phyloP scores from a whole-genome alignment of 2,797 vertebrate species.

The Malacoraja senta region DNA sequence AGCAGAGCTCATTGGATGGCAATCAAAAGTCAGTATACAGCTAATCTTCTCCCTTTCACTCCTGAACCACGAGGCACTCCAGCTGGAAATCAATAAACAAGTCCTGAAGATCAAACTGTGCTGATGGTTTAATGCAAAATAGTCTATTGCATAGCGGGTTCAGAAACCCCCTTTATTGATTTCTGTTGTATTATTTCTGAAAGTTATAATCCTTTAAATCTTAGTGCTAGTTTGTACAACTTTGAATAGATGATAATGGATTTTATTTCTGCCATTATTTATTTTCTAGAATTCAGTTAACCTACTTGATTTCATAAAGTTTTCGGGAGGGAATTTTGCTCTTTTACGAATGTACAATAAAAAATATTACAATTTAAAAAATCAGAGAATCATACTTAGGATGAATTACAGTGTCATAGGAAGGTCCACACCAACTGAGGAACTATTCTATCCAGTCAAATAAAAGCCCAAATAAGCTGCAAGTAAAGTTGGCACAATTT shows the following conservation, averaged over 20 bases:
- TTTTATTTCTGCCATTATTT: not conserved
- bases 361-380: not conserved
- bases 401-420: not conserved
- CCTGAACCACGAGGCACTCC: not conserved
- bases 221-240: not conserved
- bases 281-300: not conserved
- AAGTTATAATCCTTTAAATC: not conserved
- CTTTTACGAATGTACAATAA: not conserved
- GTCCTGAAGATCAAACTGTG: not conserved
- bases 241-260: not conserved
- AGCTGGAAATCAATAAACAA: not conserved
- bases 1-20: not conserved
- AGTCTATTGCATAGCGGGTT: not conserved
- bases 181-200: not conserved
- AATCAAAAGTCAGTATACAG: not conserved
- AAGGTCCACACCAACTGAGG: no score
- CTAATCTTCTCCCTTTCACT: not conserved
- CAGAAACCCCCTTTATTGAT: not conserved
- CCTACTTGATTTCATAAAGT: not conserved
- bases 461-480: not conserved
- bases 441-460: not conserved
- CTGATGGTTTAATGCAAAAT: not conserved
- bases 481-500: not conserved
- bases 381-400: not conserved
- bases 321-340: not conserved